A percentile compares a stretch with the other conserved stretches of the same genome.
These are phyloP conservation scores for Lasioglossum oenotherae DNA, from an alignment of 2,888 invertebrate genomes.

Conservation along the genomic window DNA sequence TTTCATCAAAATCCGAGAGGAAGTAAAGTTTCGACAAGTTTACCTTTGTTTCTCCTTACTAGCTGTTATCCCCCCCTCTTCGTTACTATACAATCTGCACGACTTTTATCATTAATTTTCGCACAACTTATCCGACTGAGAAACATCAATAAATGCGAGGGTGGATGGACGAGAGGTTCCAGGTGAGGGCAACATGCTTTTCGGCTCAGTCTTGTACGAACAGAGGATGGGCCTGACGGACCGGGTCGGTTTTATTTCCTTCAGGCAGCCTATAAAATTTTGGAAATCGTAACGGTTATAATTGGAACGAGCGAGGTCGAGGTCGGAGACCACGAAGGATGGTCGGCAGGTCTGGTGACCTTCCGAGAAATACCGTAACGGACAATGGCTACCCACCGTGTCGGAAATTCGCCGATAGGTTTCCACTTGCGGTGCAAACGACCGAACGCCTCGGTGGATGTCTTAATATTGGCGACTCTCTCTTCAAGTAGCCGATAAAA, in stretches of 20 bases:
- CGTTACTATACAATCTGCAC: not conserved
- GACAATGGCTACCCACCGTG: slow-evolving; percentile 61
- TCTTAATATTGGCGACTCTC: not conserved
- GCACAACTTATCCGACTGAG: too few species aligned
- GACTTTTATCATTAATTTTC: not conserved
- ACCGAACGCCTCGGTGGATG: not conserved
- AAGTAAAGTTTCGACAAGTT: too few species aligned
- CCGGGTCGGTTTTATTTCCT: slow-evolving; percentile 30
- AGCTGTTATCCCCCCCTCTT: not conserved
- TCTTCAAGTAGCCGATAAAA: not conserved
- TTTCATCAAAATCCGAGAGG: too few species aligned
- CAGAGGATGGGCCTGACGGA: not conserved
- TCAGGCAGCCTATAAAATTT: slow-evolving; percentile 49
- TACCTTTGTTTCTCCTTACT: too few species aligned
- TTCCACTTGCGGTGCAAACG: slow-evolving; percentile 39
- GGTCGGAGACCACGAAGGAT: slow-evolving; percentile 1
- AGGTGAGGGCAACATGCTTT: not conserved
- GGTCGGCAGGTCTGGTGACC: slow-evolving; percentile 64
- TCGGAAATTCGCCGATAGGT: slow-evolving; percentile 64
- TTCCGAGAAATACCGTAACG: slow-evolving; percentile 69
- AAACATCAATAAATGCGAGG: not conserved
- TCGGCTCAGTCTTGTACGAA: not conserved
- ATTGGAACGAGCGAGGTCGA: slow-evolving; percentile 50
- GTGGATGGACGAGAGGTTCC: not conserved
- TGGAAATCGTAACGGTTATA: slow-evolving; percentile 67